Conservation (phyloP, 2,888 invertebrate genomes). For the Lepetodrilus schrolli region DNA sequence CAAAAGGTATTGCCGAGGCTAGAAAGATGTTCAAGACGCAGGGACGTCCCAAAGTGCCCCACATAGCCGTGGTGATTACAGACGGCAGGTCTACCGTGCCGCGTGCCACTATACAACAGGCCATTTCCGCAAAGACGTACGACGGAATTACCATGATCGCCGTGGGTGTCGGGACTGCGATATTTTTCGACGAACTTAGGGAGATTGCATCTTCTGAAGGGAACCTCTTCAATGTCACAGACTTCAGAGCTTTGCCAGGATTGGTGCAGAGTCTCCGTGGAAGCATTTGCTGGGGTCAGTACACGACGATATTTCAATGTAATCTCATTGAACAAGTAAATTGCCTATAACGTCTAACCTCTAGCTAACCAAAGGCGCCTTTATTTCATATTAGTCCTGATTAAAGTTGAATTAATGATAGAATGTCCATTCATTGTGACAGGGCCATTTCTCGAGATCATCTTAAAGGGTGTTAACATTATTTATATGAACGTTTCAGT, state of each 20-base stretch:
- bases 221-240: slow-evolving; percentile 36
- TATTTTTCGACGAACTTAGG: slow-evolving; percentile 56
- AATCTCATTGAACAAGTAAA: too few species aligned
- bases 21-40: slow-evolving; percentile 49
- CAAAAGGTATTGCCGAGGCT: slow-evolving; percentile 50
- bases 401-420: too few species aligned
- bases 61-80: slow-evolving; percentile 63
- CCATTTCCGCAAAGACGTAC: slow-evolving; percentile 35
- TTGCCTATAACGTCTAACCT: too few species aligned
- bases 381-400: too few species aligned
- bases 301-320: too few species aligned
- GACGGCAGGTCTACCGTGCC: slow-evolving; percentile 60
- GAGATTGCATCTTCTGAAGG: slow-evolving; percentile 50
- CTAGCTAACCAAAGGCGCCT: too few species aligned
- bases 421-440: too few species aligned
- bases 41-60: slow-evolving; percentile 54
- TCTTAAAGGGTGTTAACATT: too few species aligned
- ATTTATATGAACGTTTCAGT: not conserved
- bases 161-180: slow-evolving; percentile 59
- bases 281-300: slow-evolving; percentile 41
- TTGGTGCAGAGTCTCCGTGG: slow-evolving; percentile 39
- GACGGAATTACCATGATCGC: slow-evolving; percentile 58
- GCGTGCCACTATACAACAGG: slow-evolving; percentile 48
- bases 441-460: too few species aligned
- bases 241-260: slow-evolving; percentile 37